Base-by-base conservation (phyloP, 2,888 invertebrate genomes). In the Cyclophora punctaria region DNA sequence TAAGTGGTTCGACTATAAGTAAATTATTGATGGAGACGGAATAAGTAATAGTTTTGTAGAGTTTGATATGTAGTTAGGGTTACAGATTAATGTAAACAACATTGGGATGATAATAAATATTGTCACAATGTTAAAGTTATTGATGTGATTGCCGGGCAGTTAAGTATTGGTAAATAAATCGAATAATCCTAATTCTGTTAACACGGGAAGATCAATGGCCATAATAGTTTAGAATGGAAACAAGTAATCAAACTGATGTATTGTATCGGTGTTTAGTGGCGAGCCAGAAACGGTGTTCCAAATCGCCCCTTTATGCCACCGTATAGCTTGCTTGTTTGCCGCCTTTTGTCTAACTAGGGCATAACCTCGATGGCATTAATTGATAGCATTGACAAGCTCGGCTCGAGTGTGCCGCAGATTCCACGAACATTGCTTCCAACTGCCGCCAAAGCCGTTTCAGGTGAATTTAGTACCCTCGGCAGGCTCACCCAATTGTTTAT, bases 321-420 rank as follows among this genome's bases (percentile, higher is more conserved):
- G 63, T 71, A 71, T 73, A 34, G 44, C 44, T 72, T 73, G 73
- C 73, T 71, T 73, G 77, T 73, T 76, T 69, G 71, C 67, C 62
- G 71, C 66, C 74, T 77, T 79, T 79, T 73, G 78, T 76, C 70
- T 76, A 80, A 75, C 73, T 81, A 69, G 80, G 75, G 75, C 80
- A 76, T 63, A 65, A 65, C 71, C 73, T 71, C 69, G 80, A 80
- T 77, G 79, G 71, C 74, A 75, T 77, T 80, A 80, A 76, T 82
- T 79, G 81, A 82, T 83, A 78, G 75, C 75, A 80, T 76, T 78
- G 80, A 77, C 78, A 74, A 72, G 64, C 67, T 64, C 56, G 62
- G 67, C 67, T 68, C 64, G 67, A 48, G 52, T 58, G 63, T 58
- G 63, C 63, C 60, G 62, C 63, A 69, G 66, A 67, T 66, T 68